Evolutionary conservation across 2,113 vertebrate genomes (phyloP), one percentile per base, ranked within the genome.

Genomic region (Naja naja): DNA sequence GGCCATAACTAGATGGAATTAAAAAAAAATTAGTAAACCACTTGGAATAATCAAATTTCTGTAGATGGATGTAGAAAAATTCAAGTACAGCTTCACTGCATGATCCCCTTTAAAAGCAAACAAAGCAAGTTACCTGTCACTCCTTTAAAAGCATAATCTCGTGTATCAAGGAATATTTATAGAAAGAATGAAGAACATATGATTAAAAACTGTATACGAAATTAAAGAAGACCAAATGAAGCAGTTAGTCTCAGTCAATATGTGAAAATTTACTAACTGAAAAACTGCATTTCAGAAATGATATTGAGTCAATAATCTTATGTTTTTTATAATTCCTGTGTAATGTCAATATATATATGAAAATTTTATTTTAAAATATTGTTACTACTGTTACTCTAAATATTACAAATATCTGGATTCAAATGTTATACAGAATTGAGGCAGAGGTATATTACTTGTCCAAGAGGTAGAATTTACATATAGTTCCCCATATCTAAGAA

Each of bases 231-330:
- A 96, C 94, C 8, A 96, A 95, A 96, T 95, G 11, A 87, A 96
- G 88, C 89, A 91, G 90, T 89, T 95, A 95, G 89, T 94, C 95
- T 89, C 95, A 95, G 90, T 94, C 95, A 60, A 52, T 96, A 91
- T 93, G 94, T 89, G 97, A 97, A 93, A 96, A 93, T 94, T 95
- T 97, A 97, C 96, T 96, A 96, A 96, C 96, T 95, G 18, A 95
- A 97, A 97, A 97, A 95, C 91, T 52, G 89, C 87, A 86, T 96
- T 95, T 93, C 89, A 97, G 95, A 96, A 93, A 96, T 94, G 95
- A 97, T 93, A 97, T 97, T 94, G 94, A 97, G 94, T 89, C 81
- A 0, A 95, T 97, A 95, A 95, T 95, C 95, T 55, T 95, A 60
- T 18, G 81, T 27, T 74, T 94, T 96, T 87, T 90, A 93, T 27